Base-by-base conservation (phyloP, 2,113 vertebrate species). In the Cnemophilus loriae region DNA sequence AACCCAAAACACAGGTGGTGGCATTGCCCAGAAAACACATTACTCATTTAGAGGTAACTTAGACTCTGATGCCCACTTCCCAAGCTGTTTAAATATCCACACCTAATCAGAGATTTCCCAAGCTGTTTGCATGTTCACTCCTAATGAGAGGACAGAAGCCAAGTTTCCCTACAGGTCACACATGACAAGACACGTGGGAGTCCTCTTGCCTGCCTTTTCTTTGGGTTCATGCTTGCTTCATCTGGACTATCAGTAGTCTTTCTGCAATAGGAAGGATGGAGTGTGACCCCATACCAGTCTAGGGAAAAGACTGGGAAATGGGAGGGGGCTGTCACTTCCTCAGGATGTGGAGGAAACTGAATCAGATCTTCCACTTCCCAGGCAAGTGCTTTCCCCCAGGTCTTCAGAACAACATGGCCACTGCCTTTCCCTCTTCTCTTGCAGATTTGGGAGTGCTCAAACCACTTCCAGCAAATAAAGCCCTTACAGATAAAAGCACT, bases 261-360 rank as follows among this genome's bases (percentile, higher is more conserved):
- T 84, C 65, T 84, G 61, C 14, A 84, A 75, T 91, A 78, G 95
- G 93, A 96, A 97, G 94, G 87, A 95, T 89, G 91, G 69, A 95
- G 28, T 60, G 61, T 95, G 93, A 95, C 93, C 85, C 94, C 64
- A 94, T 75, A 55, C 68, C 77, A 92, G 84, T 14, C 77, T 44
- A 87, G 65, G 10, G 3, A 42, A 91, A 76, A 87, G 50, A 46
- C 44, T 95, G 89, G 89, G 89, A 96, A 89, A 87, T 71, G 86
- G 80, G 83, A 97, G 73, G 64, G 84, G 89, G 69, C 52, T 91
- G 89, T 68, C 39, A 83, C 82, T 95, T 97, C 96, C 95, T 97
- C 95, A 97, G 96, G 96, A 97, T 96, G 27, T 81, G 24, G 33
- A 88, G 95, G 95, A 97, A 97, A 89, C 56, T 95, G 88, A 96